Evolutionary conservation across 2,113 vertebrate species (phyloP), one percentile per base, ranked within the genome.

Genomic region (Vanacampus margaritifer): DNA sequence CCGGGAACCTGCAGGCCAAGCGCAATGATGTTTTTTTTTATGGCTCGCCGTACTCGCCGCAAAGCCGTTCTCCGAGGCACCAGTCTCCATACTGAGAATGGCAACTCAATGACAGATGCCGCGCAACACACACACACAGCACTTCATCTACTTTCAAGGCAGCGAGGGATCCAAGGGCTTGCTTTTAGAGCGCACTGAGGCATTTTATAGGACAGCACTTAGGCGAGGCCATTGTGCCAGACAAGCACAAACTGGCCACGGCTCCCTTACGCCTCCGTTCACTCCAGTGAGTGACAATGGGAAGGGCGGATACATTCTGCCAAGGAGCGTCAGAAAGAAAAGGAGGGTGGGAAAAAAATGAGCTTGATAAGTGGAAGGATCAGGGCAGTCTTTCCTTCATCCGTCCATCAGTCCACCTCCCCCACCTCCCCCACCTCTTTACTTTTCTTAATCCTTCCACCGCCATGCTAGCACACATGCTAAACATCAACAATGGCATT

Each of bases 151-250:
- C 85, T 86, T 85, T 80, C 85, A 75, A 80, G 81, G 59, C 75
- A 56, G 24, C 70, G 69, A 75, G 79, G 80, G 78, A 84, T 80
- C 75, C 78, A 69, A 61, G 73, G 78, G 77, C 69, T 80, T 77
- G 79, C 86, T 89, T 90, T 90, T 92, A 80, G 85, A 87, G 87
- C 76, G 88, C 89, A 89, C 73, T 89, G 85, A 89, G 90, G 87
- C 88, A 86, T 88, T 91, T 92, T 91, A 90, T 91, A 87, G 89
- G 88, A 90, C 89, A 91, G 89, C 87, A 92, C 90, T 90, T 88
- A 91, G 84, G 73, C 87, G 14, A 70, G 73, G 79, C 83, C 87
- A 90, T 89, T 92, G 90, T 91, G 79, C 76, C 75, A 85, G 74
- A 79, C 80, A 84, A 85, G 80, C 86, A 81, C 86, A 75, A 78